These are phyloP conservation scores for Theodoxus fluviatilis DNA, from an alignment of 2,888 invertebrate genomes.

Conservation along the genomic window DNA sequence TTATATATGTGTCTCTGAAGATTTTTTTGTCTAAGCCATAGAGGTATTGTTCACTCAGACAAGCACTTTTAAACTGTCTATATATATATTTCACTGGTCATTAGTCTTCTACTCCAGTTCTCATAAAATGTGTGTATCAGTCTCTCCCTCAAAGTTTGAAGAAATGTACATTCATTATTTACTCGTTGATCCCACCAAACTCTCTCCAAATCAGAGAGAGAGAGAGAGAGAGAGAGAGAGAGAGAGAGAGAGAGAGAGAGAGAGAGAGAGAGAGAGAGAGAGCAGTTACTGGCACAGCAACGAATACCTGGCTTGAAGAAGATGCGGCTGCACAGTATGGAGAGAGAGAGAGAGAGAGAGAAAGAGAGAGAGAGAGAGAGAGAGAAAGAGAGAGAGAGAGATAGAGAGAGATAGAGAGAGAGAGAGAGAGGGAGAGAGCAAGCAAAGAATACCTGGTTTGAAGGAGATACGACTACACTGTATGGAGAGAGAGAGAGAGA, in stretches of 20 bases:
- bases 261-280: background rate
- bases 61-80: too few species aligned
- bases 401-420: conserved; percentile 13
- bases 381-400: conserved; percentile 14
- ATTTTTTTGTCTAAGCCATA: too few species aligned
- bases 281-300: background rate
- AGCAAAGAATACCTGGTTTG: conserved; percentile 73
- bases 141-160: background rate
- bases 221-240: conserved; percentile 19
- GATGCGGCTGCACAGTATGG: conserved; percentile 72
- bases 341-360: too few species aligned
- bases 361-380: too few species aligned
- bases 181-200: conserved; percentile 16
- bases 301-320: conserved; percentile 79
- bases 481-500: too few species aligned
- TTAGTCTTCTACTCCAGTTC: too few species aligned
- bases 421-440: conserved; percentile 1
- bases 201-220: conserved; percentile 17
- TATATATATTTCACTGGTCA: too few species aligned
- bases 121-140: background rate
- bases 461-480: conserved; percentile 78
- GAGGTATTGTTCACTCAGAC: too few species aligned
- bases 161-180: background rate
- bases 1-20: too few species aligned
- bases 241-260: conserved; percentile 8